These are phyloP conservation scores for Pseudochromis fuscus DNA, from an alignment of 2,797 vertebrate species.

Conservation along the genomic window DNA sequence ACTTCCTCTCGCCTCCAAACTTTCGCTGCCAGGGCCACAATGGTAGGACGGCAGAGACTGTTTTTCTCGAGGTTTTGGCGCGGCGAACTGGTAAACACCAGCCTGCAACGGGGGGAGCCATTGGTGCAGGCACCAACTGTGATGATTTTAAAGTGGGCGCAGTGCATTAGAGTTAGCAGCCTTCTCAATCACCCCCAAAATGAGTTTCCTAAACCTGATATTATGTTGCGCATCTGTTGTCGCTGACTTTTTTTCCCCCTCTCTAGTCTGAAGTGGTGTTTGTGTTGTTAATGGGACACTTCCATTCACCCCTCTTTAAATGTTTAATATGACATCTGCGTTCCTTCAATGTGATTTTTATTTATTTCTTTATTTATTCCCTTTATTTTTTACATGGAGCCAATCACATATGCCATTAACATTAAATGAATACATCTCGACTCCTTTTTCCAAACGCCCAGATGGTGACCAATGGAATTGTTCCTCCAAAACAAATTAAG, in stretches of 20 bases:
- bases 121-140: conserved; percentile 54
- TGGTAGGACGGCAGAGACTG: conserved; percentile 48
- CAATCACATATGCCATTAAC: conserved; percentile 68
- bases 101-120: conserved; percentile 57
- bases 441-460: conserved; percentile 62
- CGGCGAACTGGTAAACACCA: conserved; percentile 55
- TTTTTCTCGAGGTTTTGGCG: conserved; percentile 60
- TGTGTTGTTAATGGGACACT: conserved; percentile 58
- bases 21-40: conserved; percentile 45
- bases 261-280: conserved; percentile 60
- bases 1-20: conserved; percentile 52
- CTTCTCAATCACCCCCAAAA: conserved; percentile 60
- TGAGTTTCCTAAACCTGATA: conserved; percentile 69
- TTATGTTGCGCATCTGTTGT: conserved; percentile 74
- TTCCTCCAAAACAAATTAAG: conserved; percentile 81
- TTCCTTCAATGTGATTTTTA: conserved; percentile 40
- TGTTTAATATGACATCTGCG: conserved; percentile 73
- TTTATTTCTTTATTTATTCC: conserved; percentile 35
- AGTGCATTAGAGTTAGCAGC: conserved; percentile 49
- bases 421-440: conserved; percentile 64
- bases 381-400: conserved; percentile 38
- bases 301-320: conserved; percentile 65
- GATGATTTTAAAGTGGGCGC: conserved; percentile 60
- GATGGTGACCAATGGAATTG: conserved; percentile 81
- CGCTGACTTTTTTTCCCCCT: conserved; percentile 6